phyloP scores from a whole-genome alignment of 2,888 invertebrate genomes.

The Baccha elongata region DNA sequence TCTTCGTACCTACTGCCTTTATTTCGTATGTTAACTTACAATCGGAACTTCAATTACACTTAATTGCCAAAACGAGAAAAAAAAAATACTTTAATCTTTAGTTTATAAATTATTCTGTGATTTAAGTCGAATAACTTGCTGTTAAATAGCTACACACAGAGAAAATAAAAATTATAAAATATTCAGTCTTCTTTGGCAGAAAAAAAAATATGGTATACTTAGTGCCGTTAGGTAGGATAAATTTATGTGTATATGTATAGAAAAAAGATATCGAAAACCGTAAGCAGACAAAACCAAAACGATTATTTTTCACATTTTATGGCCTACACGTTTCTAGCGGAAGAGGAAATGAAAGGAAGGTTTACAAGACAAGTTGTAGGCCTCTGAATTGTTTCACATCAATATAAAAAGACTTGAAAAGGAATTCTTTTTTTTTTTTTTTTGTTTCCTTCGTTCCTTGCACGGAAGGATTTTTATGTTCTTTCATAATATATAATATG shows the following conservation, averaged over 20 bases:
- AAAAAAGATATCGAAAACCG: slow-evolving; percentile 51
- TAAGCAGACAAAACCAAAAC: slow-evolving; percentile 46
- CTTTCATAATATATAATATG: slow-evolving; percentile 38
- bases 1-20: background rate
- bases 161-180: slow-evolving; percentile 16
- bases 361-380: slow-evolving; percentile 4
- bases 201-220: slow-evolving; percentile 59
- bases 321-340: slow-evolving; percentile 17
- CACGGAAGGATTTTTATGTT: slow-evolving; percentile 30
- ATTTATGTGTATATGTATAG: slow-evolving; percentile 51
- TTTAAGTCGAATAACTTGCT: background rate
- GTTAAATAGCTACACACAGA: background rate
- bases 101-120: slow-evolving; percentile 17
- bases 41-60: slow-evolving; percentile 30
- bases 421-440: background rate
- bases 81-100: background rate
- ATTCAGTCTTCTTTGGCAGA: background rate
- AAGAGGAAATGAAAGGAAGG: slow-evolving; percentile 11
- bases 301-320: slow-evolving; percentile 71
- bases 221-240: slow-evolving; percentile 42
- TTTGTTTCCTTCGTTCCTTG: background rate
- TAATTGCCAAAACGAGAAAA: slow-evolving; percentile 9
- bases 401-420: slow-evolving; percentile 30
- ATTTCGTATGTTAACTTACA: background rate
- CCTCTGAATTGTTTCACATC: slow-evolving; percentile 28